Evolutionary conservation across 2,888 invertebrate species (phyloP), one percentile per base, ranked within the genome.

Genomic region (Balanococcus diminutus): DNA sequence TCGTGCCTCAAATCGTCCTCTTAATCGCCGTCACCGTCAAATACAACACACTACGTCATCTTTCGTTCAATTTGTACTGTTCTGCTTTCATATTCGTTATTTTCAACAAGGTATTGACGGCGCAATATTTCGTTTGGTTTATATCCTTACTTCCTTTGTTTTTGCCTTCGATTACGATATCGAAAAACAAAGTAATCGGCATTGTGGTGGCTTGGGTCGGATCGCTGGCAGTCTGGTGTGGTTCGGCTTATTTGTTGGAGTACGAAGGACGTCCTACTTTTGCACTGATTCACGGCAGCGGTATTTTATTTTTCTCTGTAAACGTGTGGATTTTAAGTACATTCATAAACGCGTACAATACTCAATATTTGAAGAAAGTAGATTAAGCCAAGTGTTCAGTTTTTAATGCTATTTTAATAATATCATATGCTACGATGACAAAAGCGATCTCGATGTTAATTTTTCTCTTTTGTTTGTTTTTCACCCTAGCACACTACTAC

Each of bases 61-160:
- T 98, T 86, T 93, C 95, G 2, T 96, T 98, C 89, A 94, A 95
- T 31, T 91, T 98, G 88, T 95, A 99, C 88, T 91, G 94, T 1
- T 94, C 96, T 89, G 95, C 98, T 0, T 94, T 96, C 87, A 93
- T 95, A 2, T 93, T 99, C 89, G 99, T 99, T 0, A 93, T 95
- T 2, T 98, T 95, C 89, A 99, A 99, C 91, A 95, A 96, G 88
- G 99, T 99, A 0, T 93, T 98, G 89, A 99, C 99, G 0, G 98
- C 98, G 5, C 99, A 98, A 89, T 98, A 98, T 90, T 98, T 98
- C 88, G 92, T 99, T 82, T 99, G 99, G 99, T 98, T 97, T 89
- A 90, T 99, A 87, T 95, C 96, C 1, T 90, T 99, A 8, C 90
- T 99, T 22, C 99, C 99, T 0, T 89, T 97, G 28, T 93, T 95